Conservation (phyloP, 2,113 vertebrate species). For the Lepidothrix coronata region DNA sequence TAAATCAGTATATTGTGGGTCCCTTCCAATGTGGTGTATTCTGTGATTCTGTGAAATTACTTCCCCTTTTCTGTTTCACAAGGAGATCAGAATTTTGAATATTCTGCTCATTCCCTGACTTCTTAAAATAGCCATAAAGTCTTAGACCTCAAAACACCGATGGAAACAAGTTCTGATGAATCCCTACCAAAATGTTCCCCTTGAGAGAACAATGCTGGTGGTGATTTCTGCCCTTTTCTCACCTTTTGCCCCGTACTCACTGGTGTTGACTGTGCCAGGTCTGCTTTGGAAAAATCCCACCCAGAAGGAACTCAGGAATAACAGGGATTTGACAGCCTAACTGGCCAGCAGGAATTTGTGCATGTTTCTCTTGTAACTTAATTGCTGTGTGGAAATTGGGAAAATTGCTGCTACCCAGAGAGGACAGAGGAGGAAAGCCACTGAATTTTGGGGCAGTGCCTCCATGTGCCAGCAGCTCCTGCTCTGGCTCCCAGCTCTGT, state of each 20-base stretch:
- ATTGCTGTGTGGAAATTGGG: background rate
- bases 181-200: background rate
- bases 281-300: background rate
- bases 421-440: background rate
- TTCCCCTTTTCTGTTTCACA: background rate
- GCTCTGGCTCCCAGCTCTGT: background rate
- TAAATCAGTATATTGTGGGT: background rate
- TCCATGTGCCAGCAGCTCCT: background rate
- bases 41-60: background rate
- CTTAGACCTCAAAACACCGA: background rate
- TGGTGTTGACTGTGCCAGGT: background rate
- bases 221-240: background rate
- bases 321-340: background rate
- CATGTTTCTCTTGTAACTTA: background rate
- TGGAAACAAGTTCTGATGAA: background rate
- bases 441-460: background rate
- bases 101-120: background rate
- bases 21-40: background rate
- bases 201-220: background rate
- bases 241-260: accelerated
- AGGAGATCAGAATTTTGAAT: background rate
- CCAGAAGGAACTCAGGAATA: background rate
- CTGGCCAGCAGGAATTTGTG: background rate
- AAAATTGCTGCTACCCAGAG: background rate
- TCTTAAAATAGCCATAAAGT: background rate